Evolutionary conservation across 2,888 invertebrate species (phyloP), one percentile per base, ranked within the genome.

Genomic region (Ophioninae sp.): DNA sequence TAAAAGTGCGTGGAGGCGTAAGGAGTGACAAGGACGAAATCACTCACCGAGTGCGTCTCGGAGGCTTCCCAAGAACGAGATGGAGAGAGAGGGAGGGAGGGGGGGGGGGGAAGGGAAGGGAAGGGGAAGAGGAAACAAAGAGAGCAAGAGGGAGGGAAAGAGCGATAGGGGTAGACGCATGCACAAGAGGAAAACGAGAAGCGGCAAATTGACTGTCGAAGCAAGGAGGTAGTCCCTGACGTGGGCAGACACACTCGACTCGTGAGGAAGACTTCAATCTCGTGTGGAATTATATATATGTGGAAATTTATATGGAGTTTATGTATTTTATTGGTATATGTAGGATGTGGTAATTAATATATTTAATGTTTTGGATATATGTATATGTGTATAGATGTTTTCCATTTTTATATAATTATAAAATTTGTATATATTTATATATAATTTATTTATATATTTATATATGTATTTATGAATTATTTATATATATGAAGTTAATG

Each of bases 41-140:
- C 20, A 39, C 21, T 56, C 70, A 78, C 73, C 62, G 73, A 73
- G 69, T 70, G 75, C 69, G 64, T 69, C 75, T 72, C 72, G 39
- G 75, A 69, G 56, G 62, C 61, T 75, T 57, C 39, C 56, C 21
- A 65, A 57, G 50, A 20, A 39, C 5, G 57, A 61, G 37, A 44
- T 44, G 61, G 44, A 62, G 62, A 83, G 82, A 83, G 84, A 7
- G 61, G 39, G 57, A 59, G 37, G 13, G 30, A 30, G 30, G 56
- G 82, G 81, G 82, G 84, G 5, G 50, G 39, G 39, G 41, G 37
- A 13, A 70, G 85, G 77, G 85, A 70, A 75, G 57, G 61, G 65
- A 85, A 76, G 65, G 67, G 77, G 73, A 82, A 44, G 41, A 13
- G 59, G 85, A 77, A 59, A 67, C 80, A 73, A 72, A 75, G 59